phyloP scores from a whole-genome alignment of 1,140 invertebrate genomes.

The Glomeris maerens region DNA sequence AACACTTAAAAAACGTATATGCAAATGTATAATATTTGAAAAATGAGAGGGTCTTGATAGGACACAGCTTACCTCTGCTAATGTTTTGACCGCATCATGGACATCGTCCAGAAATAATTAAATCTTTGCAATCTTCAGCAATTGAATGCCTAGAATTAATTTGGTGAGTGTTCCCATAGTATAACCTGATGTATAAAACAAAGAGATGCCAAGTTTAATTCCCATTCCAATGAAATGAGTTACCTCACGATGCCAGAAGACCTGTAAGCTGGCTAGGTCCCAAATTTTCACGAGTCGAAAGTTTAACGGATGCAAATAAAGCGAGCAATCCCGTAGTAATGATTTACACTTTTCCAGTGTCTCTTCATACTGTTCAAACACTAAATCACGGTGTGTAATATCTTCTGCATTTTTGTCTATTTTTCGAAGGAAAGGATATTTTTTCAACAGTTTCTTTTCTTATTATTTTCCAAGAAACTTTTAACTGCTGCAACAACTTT shows the following conservation, averaged over 20 bases:
- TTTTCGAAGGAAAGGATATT: background rate
- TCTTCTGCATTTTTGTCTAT: background rate
- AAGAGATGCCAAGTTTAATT: conserved; percentile 20
- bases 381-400: background rate
- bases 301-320: conserved; percentile 50
- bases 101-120: conserved; percentile 38
- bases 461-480: background rate
- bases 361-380: background rate
- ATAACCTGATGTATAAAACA: conserved; percentile 53
- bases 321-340: conserved; percentile 50
- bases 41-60: no score
- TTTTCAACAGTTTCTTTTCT: background rate
- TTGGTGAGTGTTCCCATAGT: conserved; percentile 53
- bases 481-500: background rate
- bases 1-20: no score
- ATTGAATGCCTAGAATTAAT: conserved; percentile 49
- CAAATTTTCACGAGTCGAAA: no score
- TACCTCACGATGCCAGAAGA: conserved; percentile 22
- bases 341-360: conserved; percentile 33
- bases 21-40: no score
- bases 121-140: no score
- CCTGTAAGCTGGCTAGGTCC: conserved; percentile 52
- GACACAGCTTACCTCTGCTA: conserved; percentile 49
- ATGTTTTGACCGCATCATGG: conserved; percentile 38
- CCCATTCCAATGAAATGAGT: conserved; percentile 8